Evolutionary conservation across 2,113 vertebrate genomes (phyloP), one percentile per base, ranked within the genome.

Genomic region (Symphodus melops): DNA sequence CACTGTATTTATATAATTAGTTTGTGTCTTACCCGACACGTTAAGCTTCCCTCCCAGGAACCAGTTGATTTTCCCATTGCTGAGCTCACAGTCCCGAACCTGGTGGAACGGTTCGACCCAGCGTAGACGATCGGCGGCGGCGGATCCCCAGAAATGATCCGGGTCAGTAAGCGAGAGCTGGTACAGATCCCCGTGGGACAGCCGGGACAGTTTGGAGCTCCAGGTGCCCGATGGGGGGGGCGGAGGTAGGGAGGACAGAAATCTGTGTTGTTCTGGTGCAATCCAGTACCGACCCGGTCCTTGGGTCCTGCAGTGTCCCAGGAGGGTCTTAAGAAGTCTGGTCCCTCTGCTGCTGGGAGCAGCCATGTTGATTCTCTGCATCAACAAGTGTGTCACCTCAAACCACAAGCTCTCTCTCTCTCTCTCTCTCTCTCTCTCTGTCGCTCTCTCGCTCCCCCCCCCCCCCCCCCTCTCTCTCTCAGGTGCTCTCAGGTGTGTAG

Each of bases 41-140:
- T 97, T 97, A 4, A 97, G 82, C 72, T 92, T 93, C 56, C 96
- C 96, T 14, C 96, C 96, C 75, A 94, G 89, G 88, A 98, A 97
- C 97, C 97, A 98, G 68, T 81, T 81, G 81, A 95, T 92, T 69
- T 48, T 80, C 19, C 93, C 96, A 21, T 54, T 72, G 5, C 54
- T 64, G 25, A 95, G 88, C 25, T 90, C 91, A 46, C 94, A 95
- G 85, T 94, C 93, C 59, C 83, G 91, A 59, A 96, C 96, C 0
- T 84, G 95, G 25, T 94, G 89, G 86, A 95, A 96, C 3, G 90
- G 94, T 56, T 82, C 79, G 64, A 90, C 90, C 97, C 97, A 97
- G 33, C 83, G 82, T 23, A 97, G 94, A 4, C 79, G 56, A 10
- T 94, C 92, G 10, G 74, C 86, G 4, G 95, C 96, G 71, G 93